Evolutionary conservation across 2,113 vertebrate genomes (phyloP).

Genomic region (Pterocles orientalis): DNA sequence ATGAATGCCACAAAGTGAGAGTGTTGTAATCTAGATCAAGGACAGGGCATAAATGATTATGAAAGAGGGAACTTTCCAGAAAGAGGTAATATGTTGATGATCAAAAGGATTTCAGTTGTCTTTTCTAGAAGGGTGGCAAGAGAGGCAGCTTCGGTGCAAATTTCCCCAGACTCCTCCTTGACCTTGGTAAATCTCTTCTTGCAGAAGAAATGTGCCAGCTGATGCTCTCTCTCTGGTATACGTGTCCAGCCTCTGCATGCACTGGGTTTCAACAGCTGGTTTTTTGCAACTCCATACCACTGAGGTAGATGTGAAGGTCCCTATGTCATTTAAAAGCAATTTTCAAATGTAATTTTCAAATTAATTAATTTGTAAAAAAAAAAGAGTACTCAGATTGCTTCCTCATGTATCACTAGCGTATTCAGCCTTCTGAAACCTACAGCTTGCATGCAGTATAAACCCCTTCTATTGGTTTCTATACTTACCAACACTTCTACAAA

Average conservation of each 20-base stretch:
- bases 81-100: neutral
- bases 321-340: neutral
- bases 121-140: neutral
- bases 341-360: neutral
- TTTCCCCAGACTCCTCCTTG: neutral
- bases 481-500: neutral
- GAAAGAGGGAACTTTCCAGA: neutral
- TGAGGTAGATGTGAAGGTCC: neutral
- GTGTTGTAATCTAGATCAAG: neutral
- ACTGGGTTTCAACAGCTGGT: fast-evolving
- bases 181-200: neutral
- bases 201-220: neutral
- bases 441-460: neutral
- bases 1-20: neutral
- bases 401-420: neutral
- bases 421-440: neutral
- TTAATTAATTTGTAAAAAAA: neutral
- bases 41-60: neutral
- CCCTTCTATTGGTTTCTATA: neutral
- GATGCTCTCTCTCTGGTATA: neutral
- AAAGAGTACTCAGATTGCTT: neutral
- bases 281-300: neutral
- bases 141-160: neutral
- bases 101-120: neutral
- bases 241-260: fast-evolving